Percentiles rank a stretch among this genome's conserved stretches.
These are phyloP conservation scores for Thunnus thynnus DNA, from an alignment of 2,113 vertebrate species.

Conservation along the genomic window DNA sequence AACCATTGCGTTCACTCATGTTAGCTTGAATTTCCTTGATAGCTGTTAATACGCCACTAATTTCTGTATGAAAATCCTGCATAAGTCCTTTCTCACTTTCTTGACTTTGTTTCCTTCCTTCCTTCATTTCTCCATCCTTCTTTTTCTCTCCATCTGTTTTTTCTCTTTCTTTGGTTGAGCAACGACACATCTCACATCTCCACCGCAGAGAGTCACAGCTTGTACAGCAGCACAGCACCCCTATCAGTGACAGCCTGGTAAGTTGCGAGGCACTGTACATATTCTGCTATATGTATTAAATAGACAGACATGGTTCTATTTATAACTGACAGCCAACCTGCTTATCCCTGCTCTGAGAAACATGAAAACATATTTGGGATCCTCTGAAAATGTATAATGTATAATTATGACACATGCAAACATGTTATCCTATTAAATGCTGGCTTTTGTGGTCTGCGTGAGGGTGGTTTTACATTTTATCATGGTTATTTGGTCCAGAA, in stretches of 20 bases:
- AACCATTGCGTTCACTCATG: too few relatives aligned
- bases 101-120: neutral
- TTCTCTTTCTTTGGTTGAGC: neutral
- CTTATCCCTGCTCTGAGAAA: slow-evolving; percentile 3
- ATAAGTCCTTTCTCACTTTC: neutral
- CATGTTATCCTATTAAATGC: too few relatives aligned
- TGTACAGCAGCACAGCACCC: slow-evolving; percentile 13
- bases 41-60: too few relatives aligned
- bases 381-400: neutral
- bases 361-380: neutral
- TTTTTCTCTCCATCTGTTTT: slow-evolving; percentile 1
- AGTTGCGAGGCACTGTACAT: neutral
- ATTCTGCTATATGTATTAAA: neutral
- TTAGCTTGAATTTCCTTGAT: too few relatives aligned
- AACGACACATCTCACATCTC: neutral
- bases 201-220: slow-evolving; percentile 10
- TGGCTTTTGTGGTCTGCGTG: too few relatives aligned
- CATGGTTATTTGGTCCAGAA: too few relatives aligned
- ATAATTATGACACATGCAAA: too few relatives aligned
- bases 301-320: neutral
- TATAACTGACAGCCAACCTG: neutral
- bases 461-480: too few relatives aligned
- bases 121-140: neutral
- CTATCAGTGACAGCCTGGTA: slow-evolving; percentile 26
- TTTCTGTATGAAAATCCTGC: too few relatives aligned